Evolutionary conservation across 2,888 invertebrate species (phyloP), one percentile per base, ranked within the genome.

Genomic region (Diabrotica balteata): DNA sequence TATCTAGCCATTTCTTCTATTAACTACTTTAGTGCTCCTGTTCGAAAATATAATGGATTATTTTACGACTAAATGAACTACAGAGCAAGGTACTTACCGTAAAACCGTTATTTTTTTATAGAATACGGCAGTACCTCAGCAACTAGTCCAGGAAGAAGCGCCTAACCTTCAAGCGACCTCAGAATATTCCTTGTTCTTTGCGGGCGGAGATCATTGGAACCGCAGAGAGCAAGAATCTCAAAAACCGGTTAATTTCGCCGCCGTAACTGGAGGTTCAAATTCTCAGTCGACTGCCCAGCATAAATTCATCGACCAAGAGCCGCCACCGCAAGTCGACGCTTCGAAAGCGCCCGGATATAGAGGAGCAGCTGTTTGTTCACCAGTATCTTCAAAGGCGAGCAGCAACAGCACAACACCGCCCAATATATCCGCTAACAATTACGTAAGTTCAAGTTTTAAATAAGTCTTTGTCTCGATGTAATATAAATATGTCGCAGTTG

Each of bases 291-390:
- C 68, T 53, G 70, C 67, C 57, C 77, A 75, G 68, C 83, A 83
- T 62, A 87, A 87, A 77, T 88, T 86, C 74, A 85, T 87, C 61
- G 87, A 87, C 69, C 86, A 85, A 68, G 86, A 86, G 63, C 86
- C 87, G 7, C 86, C 86, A 6, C 86, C 85, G 80, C 85, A 91
- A 86, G 94, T 91, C 70, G 95, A 96, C 85, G 93, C 92, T 6
- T 91, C 94, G 55, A 96, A 96, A 84, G 96, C 96, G 68, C 96
- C 96, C 0, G 96, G 96, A 0, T 96, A 96, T 83, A 89, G 95
- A 78, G 94, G 93, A 62, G 90, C 88, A 59, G 88, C 91, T 53
- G 90, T 92, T 72, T 92, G 92, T 81, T 93, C 93, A 7, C 94
- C 94, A 0, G 91, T 91, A 4, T 90, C 90, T 0, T 89, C 88